A percentile compares a stretch with the other conserved stretches of the same genome.
Evolutionary conservation across 2,797 vertebrate genomes (phyloP).

Genomic region (Pseudomugil gertrudae): DNA sequence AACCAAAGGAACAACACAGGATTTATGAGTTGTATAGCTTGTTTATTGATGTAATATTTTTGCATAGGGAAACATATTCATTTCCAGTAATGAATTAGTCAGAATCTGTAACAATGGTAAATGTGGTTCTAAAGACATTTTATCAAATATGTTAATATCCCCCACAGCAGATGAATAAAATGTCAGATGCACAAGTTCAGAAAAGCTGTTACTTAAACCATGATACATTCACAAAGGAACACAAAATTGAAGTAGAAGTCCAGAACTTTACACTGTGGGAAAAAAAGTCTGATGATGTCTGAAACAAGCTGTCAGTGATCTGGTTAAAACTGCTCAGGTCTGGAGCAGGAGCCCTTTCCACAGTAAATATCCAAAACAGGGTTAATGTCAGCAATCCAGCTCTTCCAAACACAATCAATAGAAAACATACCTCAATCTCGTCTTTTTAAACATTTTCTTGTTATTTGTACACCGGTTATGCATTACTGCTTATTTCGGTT

Average conservation of each 20-base stretch:
- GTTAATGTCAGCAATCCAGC: conserved; percentile 8
- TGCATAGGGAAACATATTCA: conserved; percentile 92
- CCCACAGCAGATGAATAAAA: conserved; percentile 83
- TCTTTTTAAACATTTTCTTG: background rate
- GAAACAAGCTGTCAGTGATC: conserved; percentile 18
- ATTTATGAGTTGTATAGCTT: conserved; percentile 84
- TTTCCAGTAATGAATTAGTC: conserved; percentile 88
- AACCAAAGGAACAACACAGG: conserved; percentile 10
- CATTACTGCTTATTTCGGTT: background rate
- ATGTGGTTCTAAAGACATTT: conserved; percentile 85
- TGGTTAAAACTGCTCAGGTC: conserved; percentile 39
- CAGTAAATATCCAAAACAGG: conserved; percentile 13
- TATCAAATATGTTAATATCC: conserved; percentile 66
- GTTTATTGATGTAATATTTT: conserved; percentile 90
- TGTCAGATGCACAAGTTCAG: conserved; percentile 58
- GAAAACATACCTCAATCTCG: background rate
- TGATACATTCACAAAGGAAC: conserved; percentile 60
- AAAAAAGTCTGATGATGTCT: conserved; percentile 43
- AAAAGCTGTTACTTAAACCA: conserved; percentile 65
- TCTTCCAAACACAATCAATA: conserved; percentile 6
- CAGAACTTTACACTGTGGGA: conserved; percentile 41
- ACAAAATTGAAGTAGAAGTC: conserved; percentile 28
- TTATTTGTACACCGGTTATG: background rate
- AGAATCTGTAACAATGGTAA: conserved; percentile 84
- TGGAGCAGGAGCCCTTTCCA: conserved; percentile 53